Base-by-base conservation (phyloP, 2,888 invertebrate genomes). In the Theretra japonica region DNA sequence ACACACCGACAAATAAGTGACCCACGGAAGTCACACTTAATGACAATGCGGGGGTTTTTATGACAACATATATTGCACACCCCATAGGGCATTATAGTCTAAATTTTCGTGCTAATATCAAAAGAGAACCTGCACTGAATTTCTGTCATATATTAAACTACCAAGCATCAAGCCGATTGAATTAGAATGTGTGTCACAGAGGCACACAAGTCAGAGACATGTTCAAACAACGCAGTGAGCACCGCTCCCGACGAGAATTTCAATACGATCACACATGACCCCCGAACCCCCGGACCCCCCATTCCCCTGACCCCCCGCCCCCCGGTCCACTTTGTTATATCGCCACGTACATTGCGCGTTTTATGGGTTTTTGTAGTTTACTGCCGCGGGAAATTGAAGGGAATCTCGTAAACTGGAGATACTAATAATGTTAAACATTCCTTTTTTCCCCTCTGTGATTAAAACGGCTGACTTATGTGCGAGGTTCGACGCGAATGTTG, bases 401-500 rank as follows among this genome's bases (percentile, higher is more conserved):
- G 28, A 23, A 41, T 21, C 48, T 65, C 65, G 48, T 65, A 65
- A 65, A 65, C 15, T 21, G 65, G 48, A 65, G 48, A 65, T 41
- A 65, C 65, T 65, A 65, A 65, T 65, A 41, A 65, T 65, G 65
- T 65, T 65, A 65, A 23, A 65, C 65, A 65, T 65, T 65, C 48
- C 41, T 41, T 65, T 48, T 48, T 59, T 65, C 41, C 53, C 41
- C 65, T 48, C 11, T 48, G 65, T 65, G 65, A 65, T 65, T 65
- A 65, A 48, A 50, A 65, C 23, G 19, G 65, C 65, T 65, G 23
- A 65, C 41, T 2, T 41, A 17, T 62, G 23, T 65, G 33, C 11
- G 41, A 41, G 30, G 33, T 7, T 33, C 11, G 41, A 41, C 41
- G 15, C 11, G 15, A 41, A 3, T 41, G 41, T 41, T 15, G 11